Conservation (phyloP, 2,113 vertebrate genomes). For the Caretta caretta region DNA sequence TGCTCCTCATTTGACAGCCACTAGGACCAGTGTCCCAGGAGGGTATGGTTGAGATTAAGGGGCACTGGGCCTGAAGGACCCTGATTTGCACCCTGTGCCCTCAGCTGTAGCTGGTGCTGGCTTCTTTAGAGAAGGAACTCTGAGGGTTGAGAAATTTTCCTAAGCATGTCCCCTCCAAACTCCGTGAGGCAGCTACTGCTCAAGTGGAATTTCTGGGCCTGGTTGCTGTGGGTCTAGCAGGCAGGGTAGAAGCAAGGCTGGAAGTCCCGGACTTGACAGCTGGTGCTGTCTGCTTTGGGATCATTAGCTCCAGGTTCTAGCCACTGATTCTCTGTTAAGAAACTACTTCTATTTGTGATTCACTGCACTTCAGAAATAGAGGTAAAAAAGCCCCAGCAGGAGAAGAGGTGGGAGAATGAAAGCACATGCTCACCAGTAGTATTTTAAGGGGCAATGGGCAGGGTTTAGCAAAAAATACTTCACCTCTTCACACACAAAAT, state of each 20-base stretch:
- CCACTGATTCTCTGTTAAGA: neutral
- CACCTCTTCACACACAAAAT: neutral
- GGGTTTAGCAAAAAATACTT: neutral
- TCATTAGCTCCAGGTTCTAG: neutral
- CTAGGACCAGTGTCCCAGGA: neutral
- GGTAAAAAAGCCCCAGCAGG: neutral
- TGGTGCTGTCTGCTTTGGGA: neutral
- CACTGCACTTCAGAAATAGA: neutral
- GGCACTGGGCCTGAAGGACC: neutral
- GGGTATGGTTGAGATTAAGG: neutral
- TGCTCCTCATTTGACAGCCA: neutral
- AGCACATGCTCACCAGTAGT: neutral
- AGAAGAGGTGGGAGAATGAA: neutral
- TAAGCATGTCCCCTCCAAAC: neutral
- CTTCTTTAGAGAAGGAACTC: neutral
- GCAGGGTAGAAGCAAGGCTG: neutral
- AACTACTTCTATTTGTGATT: neutral
- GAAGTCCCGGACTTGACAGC: neutral
- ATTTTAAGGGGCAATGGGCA: neutral
- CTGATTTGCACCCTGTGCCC: neutral
- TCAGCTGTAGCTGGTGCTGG: neutral
- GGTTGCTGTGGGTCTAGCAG: neutral
- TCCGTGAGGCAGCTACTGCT: neutral
- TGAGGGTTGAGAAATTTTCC: neutral
- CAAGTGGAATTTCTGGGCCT: neutral